These are phyloP conservation scores for Columbina picui DNA, from an alignment of 2,113 vertebrate genomes.

Conservation along the genomic window DNA sequence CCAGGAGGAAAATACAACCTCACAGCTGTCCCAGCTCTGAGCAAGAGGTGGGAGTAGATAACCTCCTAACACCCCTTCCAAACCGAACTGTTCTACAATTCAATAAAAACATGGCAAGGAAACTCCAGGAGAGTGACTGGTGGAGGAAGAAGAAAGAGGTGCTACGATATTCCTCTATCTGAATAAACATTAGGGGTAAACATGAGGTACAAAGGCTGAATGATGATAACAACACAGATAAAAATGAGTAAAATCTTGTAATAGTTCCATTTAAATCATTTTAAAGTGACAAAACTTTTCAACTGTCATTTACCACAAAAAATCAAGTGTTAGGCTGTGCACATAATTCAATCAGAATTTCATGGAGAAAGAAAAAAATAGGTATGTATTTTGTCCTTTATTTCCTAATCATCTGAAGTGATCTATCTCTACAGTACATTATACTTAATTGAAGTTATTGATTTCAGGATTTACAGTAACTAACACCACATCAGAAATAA, in stretches of 20 bases:
- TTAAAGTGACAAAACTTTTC: neutral
- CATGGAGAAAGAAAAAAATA: neutral
- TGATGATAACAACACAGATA: neutral
- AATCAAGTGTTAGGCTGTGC: neutral
- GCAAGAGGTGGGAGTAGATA: neutral
- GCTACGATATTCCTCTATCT: neutral
- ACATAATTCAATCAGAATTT: neutral
- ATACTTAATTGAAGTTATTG: neutral
- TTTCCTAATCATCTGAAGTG: neutral
- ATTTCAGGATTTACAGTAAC: neutral
- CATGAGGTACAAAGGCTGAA: neutral
- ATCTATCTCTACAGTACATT: neutral
- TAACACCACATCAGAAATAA: neutral
- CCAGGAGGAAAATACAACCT: neutral
- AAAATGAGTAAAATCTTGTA: neutral
- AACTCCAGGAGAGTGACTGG: neutral
- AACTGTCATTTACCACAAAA: neutral
- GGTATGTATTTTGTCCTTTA: neutral
- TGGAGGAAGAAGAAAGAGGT: neutral
- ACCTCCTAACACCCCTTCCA: neutral
- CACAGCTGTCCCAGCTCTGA: neutral
- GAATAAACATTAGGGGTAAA: neutral
- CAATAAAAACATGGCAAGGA: neutral
- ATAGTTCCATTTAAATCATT: neutral
- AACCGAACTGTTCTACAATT: neutral